Percentiles rank a stretch among this genome's conserved stretches.
These are phyloP conservation scores for Halictus rubicundus DNA, from an alignment of 1,140 invertebrate genomes.

Conservation along the genomic window DNA sequence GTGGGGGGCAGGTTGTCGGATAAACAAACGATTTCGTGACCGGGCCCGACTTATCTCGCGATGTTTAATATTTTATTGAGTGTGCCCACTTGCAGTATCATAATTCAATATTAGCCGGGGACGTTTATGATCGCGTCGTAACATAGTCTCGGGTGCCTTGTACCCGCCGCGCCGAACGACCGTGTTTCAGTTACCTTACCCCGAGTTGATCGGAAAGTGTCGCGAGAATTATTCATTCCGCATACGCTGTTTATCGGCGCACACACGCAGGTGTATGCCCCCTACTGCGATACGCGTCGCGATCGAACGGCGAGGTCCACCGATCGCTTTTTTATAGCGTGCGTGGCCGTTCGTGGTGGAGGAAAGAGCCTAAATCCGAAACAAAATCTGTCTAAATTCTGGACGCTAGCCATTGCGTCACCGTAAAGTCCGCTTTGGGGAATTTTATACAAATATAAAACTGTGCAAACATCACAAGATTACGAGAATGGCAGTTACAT, in stretches of 20 bases:
- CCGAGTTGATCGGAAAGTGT: constrained; percentile 1
- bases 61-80: constrained; percentile 46
- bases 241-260: not conserved
- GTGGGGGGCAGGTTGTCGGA: constrained; percentile 25
- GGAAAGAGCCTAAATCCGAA: no score
- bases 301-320: no score
- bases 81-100: constrained; percentile 35
- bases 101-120: constrained; percentile 49
- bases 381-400: no score
- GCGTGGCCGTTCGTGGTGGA: no score
- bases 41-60: constrained; percentile 15
- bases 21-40: constrained; percentile 11
- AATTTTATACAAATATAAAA: no score
- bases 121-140: constrained; percentile 39
- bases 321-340: no score
- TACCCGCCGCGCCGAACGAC: not conserved
- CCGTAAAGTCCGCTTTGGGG: no score
- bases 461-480: no score
- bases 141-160: constrained; percentile 32
- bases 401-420: no score
- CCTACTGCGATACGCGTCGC: no score
- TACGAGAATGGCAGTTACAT: no score
- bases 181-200: constrained; percentile 14
- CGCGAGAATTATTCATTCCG: constrained; percentile 21
- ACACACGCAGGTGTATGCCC: not conserved